A percentile compares a stretch with the other conserved stretches of the same genome.
These are phyloP conservation scores for Acrobasis suavella DNA, from an alignment of 2,888 invertebrate genomes.

Conservation along the genomic window DNA sequence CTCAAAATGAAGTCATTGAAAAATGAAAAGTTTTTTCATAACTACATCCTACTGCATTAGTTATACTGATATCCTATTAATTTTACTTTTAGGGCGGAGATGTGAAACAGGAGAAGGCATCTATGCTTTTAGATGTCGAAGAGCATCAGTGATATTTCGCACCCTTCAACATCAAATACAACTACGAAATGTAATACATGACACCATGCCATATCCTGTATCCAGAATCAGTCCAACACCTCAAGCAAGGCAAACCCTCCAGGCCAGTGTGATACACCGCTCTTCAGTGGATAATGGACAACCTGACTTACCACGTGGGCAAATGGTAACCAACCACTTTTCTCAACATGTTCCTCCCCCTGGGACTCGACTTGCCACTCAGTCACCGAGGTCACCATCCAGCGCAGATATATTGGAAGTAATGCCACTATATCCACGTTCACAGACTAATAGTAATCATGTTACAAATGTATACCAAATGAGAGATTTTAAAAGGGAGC, in stretches of 20 bases:
- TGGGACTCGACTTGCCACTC: constrained; percentile 47
- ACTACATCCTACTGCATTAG: too few species aligned
- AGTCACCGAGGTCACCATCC: constrained; percentile 76
- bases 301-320: constrained; percentile 45
- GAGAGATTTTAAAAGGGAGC: constrained; percentile 79
- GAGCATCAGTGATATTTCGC: constrained; percentile 93
- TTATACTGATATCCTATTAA: constrained; percentile 32
- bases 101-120: constrained; percentile 97
- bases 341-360: constrained; percentile 45
- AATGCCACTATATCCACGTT: constrained; percentile 74
- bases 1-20: too few species aligned
- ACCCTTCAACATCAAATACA: constrained; percentile 93
- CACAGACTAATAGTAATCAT: constrained; percentile 61
- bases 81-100: constrained; percentile 82
- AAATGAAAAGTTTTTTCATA: too few species aligned
- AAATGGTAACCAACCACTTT: constrained; percentile 51
- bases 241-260: constrained; percentile 66
- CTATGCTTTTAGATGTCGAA: constrained; percentile 94
- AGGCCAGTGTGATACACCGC: constrained; percentile 70
- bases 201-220: constrained; percentile 64
- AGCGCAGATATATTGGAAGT: constrained; percentile 81
- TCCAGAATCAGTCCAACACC: constrained; percentile 65
- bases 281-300: constrained; percentile 73
- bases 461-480: constrained; percentile 82
- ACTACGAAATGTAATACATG: constrained; percentile 78